These are phyloP conservation scores for Abramis brama DNA, from an alignment of 2,113 vertebrate species.

Conservation along the genomic window DNA sequence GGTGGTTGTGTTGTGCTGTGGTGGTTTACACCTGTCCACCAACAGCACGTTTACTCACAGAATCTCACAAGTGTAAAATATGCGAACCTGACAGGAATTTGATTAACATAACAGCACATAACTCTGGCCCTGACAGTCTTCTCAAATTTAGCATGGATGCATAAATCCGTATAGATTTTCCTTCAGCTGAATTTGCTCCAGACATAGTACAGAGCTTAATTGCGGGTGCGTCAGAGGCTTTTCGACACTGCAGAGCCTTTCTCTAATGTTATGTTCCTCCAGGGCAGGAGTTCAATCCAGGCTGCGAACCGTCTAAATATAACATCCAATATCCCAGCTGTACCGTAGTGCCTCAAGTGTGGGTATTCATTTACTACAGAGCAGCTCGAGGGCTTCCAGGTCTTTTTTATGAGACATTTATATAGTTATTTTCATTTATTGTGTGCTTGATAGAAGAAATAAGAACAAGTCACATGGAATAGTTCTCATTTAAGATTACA, in stretches of 20 bases:
- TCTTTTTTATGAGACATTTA: constrained; percentile 32
- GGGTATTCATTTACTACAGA: constrained; percentile 14
- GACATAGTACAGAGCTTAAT: constrained; percentile 2
- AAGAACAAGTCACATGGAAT: constrained; percentile 37
- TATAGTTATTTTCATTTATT: constrained; percentile 56
- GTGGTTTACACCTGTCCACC: constrained; percentile 9
- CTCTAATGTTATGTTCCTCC: constrained; percentile 17
- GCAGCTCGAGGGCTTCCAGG: constrained; percentile 4
- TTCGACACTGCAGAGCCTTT: not conserved
- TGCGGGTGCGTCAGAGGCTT: not conserved
- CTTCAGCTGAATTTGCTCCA: not conserved
- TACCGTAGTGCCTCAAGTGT: constrained; percentile 10
- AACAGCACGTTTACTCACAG: constrained; percentile 3
- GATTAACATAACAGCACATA: constrained; percentile 36
- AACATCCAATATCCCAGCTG: constrained; percentile 25
- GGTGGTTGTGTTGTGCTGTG: constrained; percentile 10
- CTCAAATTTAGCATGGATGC: not conserved
- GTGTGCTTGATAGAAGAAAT: constrained; percentile 46
- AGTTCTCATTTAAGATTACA: constrained; percentile 5
- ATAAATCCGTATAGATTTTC: constrained; percentile 28
- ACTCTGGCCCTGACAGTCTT: constrained; percentile 13
- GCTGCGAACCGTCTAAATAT: not conserved
- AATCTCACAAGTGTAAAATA: constrained; percentile 4
- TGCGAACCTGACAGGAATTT: constrained; percentile 32
- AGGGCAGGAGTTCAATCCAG: constrained; percentile 28